Conservation (phyloP, 2,888 invertebrate species). For the Baccha elongata region DNA sequence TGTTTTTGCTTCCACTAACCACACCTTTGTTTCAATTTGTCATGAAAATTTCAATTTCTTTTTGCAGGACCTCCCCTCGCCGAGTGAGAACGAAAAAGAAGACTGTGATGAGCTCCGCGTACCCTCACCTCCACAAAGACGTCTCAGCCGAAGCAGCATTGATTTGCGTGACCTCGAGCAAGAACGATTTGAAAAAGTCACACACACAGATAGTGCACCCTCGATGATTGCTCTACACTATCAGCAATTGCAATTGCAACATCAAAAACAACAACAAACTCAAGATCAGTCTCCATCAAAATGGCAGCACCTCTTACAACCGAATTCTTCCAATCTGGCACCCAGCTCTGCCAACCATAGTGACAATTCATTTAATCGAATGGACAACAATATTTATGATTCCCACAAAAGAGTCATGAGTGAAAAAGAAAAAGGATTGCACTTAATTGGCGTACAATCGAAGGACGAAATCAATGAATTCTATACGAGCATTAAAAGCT, state of each 20-base stretch:
- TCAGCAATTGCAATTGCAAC: constrained; percentile 77
- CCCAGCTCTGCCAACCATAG: constrained; percentile 44
- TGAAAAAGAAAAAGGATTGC: constrained; percentile 64
- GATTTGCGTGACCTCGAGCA: constrained; percentile 82
- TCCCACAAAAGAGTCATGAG: constrained; percentile 38
- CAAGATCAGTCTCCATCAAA: constrained; percentile 49
- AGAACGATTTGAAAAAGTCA: constrained; percentile 82
- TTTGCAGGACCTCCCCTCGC: constrained; percentile 79
- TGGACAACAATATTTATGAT: constrained; percentile 23
- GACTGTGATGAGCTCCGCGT: constrained; percentile 82
- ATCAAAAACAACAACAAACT: constrained; percentile 72
- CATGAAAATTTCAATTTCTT: background rate
- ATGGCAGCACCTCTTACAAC: constrained; percentile 50
- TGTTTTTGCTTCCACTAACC: too few relatives aligned
- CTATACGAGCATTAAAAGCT: constrained; percentile 76
- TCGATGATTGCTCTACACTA: constrained; percentile 82
- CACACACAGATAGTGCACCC: constrained; percentile 82
- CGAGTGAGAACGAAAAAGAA: constrained; percentile 80
- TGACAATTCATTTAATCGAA: constrained; percentile 38
- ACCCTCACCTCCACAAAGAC: constrained; percentile 82
- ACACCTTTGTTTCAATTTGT: too few relatives aligned
- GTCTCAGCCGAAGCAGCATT: constrained; percentile 82
- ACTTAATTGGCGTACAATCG: constrained; percentile 63
- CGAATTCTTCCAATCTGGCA: constrained; percentile 34
- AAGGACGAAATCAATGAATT: constrained; percentile 78